Conservation (phyloP, 92 coral and sea anemone species). For the Parazoanthus swiftii region DNA sequence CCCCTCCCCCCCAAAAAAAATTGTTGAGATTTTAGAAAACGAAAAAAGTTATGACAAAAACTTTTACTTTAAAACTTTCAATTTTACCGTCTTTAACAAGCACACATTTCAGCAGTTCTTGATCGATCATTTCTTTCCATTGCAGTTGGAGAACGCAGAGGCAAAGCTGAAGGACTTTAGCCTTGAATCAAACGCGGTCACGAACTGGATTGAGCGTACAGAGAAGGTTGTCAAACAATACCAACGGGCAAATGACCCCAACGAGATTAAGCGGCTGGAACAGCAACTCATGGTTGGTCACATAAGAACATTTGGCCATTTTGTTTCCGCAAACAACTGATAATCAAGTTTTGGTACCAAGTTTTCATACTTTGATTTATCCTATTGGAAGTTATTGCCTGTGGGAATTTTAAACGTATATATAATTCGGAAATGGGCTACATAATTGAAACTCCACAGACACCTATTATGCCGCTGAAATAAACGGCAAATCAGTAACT, state of each 20-base stretch:
- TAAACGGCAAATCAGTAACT: too few species aligned
- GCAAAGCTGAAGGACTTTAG: constrained; percentile 38
- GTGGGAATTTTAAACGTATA: too few species aligned
- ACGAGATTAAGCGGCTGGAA: constrained; percentile 20
- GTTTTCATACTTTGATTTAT: too few species aligned
- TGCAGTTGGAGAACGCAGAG: constrained; percentile 28
- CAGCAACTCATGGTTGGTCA: constrained; percentile 10
- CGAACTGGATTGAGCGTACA: constrained; percentile 37
- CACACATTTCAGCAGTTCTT: neutral
- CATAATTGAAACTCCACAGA: too few species aligned
- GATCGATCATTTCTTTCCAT: neutral
- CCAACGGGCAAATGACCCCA: constrained; percentile 1
- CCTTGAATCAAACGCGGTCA: constrained; percentile 38
- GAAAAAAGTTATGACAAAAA: neutral
- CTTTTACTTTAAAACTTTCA: neutral
- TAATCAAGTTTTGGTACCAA: neutral
- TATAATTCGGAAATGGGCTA: too few species aligned
- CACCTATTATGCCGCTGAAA: too few species aligned
- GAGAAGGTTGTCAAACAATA: constrained; percentile 32
- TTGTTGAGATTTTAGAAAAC: too few species aligned
- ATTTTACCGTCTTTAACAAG: neutral
- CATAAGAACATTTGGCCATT: neutral
- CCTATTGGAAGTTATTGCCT: too few species aligned
- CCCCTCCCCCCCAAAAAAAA: too few species aligned
- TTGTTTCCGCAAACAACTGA: neutral